These are phyloP conservation scores for Rhinoderma darwinii DNA, from an alignment of 2,113 vertebrate genomes.

Conservation along the genomic window DNA sequence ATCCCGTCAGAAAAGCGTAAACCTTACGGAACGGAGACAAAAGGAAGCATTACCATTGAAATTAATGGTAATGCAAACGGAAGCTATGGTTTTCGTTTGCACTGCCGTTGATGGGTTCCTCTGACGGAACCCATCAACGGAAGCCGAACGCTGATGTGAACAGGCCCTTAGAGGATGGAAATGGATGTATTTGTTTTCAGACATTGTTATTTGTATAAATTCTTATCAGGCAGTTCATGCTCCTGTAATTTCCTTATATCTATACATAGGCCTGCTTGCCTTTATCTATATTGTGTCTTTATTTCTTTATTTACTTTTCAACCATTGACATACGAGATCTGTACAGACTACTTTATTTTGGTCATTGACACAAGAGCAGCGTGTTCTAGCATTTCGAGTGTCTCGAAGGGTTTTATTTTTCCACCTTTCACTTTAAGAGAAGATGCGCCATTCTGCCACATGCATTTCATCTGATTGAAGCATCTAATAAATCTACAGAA, in stretches of 20 bases:
- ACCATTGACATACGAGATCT: neutral
- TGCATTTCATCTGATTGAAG: slow-evolving; percentile 66
- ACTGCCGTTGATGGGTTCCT: too few species aligned
- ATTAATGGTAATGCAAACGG: too few species aligned
- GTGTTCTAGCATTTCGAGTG: neutral
- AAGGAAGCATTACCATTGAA: too few species aligned
- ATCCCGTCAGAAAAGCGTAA: too few species aligned
- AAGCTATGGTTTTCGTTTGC: too few species aligned
- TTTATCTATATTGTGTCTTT: neutral
- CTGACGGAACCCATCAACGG: too few species aligned
- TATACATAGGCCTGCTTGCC: neutral
- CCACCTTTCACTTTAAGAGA: slow-evolving; percentile 22
- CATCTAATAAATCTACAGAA: slow-evolving; percentile 71
- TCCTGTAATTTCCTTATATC: neutral
- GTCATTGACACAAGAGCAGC: neutral
- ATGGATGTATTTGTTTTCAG: neutral
- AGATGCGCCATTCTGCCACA: slow-evolving; percentile 17
- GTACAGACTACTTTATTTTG: neutral
- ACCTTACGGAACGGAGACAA: too few species aligned
- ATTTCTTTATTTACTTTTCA: neutral
- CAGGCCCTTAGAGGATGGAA: too few species aligned
- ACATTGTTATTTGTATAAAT: too few species aligned
- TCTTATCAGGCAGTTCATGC: neutral
- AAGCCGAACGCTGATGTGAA: too few species aligned
- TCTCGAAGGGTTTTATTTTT: neutral